Evolutionary conservation across 1,140 invertebrate genomes (phyloP), one percentile per base, ranked within the genome.

Genomic region (Uloborus diversus): DNA sequence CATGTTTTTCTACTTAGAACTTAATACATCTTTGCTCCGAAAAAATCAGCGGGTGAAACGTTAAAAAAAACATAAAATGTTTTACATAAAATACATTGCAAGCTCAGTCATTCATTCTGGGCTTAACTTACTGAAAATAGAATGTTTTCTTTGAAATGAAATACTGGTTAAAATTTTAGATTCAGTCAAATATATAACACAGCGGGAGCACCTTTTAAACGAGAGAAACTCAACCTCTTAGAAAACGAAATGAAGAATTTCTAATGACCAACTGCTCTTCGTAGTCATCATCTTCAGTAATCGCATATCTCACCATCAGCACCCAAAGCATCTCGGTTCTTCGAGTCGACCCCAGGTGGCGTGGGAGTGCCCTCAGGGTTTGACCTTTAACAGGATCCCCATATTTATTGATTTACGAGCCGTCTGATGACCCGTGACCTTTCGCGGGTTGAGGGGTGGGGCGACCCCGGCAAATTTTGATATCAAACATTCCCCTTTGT

Each of bases 391-490:
- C 59, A 62, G 14, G 59, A 35, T 70, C 51, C 51, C 57, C 28
- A 33, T 57, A 56, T 70, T 65, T 76, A 76, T 76, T 76, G 71
- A 76, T 76, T 76, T 76, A 76, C 71, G 71, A 76, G 59, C 71
- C 71, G 56, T 76, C 59, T 49, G 30, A 7, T 14, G 30, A 33
- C 71, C 71, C 4, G 32, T 17, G 59, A 62, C 30, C 59, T 59
- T 25, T 62, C 20, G 0, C 32, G 32, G 17, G 70, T 33, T 76
- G 42, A 56, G 30, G 71, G 71, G 71, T 64, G 71, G 59, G 71
- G 71, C 57, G n/a, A 56, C 11, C 17, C n/a, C 14, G 14, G 20
- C 37, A 62, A 62, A 62, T 76, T 76, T 76, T 65, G 71, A 76
- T 76, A 76, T 64, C 71, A 73, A 73, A 33, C 61, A 51, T 35